Evolutionary conservation across 2,888 invertebrate genomes (phyloP).

Genomic region (Acrocyrtus sp.): DNA sequence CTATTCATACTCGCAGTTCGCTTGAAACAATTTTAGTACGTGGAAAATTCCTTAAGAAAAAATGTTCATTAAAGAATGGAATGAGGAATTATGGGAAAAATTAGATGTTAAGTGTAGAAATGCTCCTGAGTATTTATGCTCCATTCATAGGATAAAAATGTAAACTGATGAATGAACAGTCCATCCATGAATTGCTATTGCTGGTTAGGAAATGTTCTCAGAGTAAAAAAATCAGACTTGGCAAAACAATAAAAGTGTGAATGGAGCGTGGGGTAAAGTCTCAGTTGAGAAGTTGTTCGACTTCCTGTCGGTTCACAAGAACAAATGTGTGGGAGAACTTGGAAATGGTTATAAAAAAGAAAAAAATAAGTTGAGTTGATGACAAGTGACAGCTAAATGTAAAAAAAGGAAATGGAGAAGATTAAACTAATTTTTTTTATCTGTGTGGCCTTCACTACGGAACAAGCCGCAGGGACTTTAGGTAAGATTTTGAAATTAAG

Average conservation of each 20-base stretch:
- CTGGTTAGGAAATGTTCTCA: background rate
- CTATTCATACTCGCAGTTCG: background rate
- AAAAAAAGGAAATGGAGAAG: no score
- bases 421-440: no score
- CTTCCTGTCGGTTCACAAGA: conserved; percentile 32
- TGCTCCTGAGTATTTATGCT: no score
- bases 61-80: background rate
- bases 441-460: no score
- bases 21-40: background rate
- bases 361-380: no score
- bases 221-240: conserved; percentile 1
- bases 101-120: no score
- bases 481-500: no score
- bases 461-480: no score
- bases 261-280: background rate
- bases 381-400: no score
- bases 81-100: background rate
- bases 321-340: no score
- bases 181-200: background rate
- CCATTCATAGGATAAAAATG: background rate
- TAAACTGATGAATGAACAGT: background rate
- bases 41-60: background rate
- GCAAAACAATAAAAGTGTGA: conserved; percentile 28
- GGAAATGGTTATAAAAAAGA: no score
- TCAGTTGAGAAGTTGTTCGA: conserved; percentile 3